Conservation (phyloP, 2,797 vertebrate species). For the Sebastes iracundus region DNA sequence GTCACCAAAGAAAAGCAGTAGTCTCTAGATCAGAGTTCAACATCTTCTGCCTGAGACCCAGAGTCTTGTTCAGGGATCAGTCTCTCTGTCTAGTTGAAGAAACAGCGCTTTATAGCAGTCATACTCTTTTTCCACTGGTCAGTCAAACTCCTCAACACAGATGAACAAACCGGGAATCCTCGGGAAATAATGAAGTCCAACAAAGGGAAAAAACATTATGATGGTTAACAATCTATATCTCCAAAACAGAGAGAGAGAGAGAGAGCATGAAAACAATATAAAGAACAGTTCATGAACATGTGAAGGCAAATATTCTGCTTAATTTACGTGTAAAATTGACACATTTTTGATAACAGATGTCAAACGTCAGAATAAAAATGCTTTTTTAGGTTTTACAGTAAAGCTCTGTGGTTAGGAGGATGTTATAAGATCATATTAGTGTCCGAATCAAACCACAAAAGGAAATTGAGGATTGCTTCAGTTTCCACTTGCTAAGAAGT, state of each 20-base stretch:
- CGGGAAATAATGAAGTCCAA: neutral
- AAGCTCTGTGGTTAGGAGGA: neutral
- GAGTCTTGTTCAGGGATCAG: neutral
- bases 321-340: neutral
- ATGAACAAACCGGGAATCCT: slow-evolving; percentile 2
- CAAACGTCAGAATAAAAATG: neutral
- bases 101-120: slow-evolving; percentile 1
- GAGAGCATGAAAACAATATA: neutral
- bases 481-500: neutral
- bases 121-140: neutral
- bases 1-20: slow-evolving; percentile 43
- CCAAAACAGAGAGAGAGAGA: neutral
- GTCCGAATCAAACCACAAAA: neutral
- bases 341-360: neutral
- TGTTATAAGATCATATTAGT: neutral
- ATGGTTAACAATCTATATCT: neutral
- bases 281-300: neutral
- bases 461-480: neutral
- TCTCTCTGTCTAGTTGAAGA: neutral
- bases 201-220: neutral
- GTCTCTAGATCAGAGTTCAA: slow-evolving; percentile 29
- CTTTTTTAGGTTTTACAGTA: neutral
- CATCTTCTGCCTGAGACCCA: slow-evolving; percentile 25
- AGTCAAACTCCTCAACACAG: slow-evolving; percentile 14
- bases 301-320: slow-evolving; percentile 1